A percentile compares a stretch with the other conserved stretches of the same genome.
These are phyloP conservation scores for Propithecus perrieri DNA, from an alignment of 2,797 vertebrate species.

Conservation along the genomic window DNA sequence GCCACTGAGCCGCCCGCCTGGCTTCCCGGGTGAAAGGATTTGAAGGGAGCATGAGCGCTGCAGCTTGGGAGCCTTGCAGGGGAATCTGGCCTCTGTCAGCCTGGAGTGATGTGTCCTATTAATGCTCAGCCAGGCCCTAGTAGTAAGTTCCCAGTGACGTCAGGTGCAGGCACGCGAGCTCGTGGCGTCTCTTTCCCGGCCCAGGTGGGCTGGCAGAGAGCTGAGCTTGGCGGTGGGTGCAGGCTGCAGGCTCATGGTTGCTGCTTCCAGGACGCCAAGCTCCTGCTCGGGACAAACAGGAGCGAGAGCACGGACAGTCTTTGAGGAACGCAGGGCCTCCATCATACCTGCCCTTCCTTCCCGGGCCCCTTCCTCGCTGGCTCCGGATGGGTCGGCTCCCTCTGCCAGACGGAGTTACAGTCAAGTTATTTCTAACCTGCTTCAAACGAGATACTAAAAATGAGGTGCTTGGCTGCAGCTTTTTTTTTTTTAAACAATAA, in stretches of 20 bases:
- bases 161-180: neutral
- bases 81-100: constrained; percentile 45
- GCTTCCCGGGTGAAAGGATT: neutral
- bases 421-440: neutral
- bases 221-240: neutral
- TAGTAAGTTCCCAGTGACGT: constrained; percentile 47
- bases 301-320: neutral
- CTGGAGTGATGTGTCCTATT: constrained; percentile 36
- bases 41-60: neutral
- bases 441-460: neutral
- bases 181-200: neutral
- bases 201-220: neutral
- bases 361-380: neutral
- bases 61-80: neutral
- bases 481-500: neutral
- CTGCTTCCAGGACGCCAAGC: neutral
- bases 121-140: constrained; percentile 20
- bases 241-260: neutral
- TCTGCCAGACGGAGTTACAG: neutral
- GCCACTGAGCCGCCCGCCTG: neutral
- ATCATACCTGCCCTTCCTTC: neutral
- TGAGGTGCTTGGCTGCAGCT: neutral
- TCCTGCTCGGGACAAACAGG: neutral
- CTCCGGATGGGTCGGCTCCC: neutral
- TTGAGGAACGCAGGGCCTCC: neutral